These are phyloP conservation scores for Beris morrisii DNA, from an alignment of 2,888 invertebrate species.

Conservation along the genomic window DNA sequence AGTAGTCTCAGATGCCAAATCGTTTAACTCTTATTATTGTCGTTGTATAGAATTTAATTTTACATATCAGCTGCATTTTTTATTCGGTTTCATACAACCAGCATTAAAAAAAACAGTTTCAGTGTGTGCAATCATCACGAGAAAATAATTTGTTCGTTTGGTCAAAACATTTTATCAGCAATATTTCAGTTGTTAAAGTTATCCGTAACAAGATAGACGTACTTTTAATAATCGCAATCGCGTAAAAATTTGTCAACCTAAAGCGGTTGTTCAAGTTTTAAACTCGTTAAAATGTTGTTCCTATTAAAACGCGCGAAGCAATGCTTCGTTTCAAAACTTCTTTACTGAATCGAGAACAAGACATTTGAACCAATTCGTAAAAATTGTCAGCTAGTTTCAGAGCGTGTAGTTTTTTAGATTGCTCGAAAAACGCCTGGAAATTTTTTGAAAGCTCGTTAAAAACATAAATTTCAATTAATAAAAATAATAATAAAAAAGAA, in stretches of 20 bases:
- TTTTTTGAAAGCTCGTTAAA: neutral
- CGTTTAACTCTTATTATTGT: no score
- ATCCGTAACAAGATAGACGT: conserved; percentile 23
- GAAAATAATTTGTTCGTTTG: conserved; percentile 4
- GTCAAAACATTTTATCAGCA: conserved; percentile 21
- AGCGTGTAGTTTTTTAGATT: conserved; percentile 24
- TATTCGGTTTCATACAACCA: no score
- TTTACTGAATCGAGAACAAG: conserved; percentile 45
- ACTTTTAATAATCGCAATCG: conserved; percentile 19
- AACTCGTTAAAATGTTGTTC: conserved; percentile 50
- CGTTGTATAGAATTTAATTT: neutral
- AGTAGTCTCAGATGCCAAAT: no score
- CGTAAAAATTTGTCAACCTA: conserved; percentile 34
- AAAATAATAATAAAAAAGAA: neutral
- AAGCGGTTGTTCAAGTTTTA: conserved; percentile 33
- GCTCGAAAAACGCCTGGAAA: conserved; percentile 8
- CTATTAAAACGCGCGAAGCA: conserved; percentile 55
- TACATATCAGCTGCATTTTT: no score
- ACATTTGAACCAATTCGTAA: neutral
- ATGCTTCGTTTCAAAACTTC: conserved; percentile 57
- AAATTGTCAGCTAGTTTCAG: neutral
- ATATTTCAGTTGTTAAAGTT: conserved; percentile 24
- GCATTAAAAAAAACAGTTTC: no score
- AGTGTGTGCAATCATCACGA: no score
- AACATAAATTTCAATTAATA: neutral